phyloP scores from a whole-genome alignment of 2,797 vertebrate species.

The Lacerta agilis region DNA sequence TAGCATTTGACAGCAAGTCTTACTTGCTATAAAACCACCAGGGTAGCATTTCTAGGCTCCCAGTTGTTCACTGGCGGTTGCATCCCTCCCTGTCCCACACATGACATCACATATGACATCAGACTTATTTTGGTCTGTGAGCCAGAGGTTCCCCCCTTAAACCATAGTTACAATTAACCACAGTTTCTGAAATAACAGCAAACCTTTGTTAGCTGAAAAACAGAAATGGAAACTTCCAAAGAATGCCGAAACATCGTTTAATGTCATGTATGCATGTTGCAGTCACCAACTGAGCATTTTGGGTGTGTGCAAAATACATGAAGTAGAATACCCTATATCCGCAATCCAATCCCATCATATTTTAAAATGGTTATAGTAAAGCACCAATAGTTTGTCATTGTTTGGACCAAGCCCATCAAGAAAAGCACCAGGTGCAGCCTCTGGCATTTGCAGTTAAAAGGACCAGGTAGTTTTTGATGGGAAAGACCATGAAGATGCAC shows the following conservation, averaged over 20 bases:
- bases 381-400: background rate
- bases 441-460: background rate
- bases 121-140: background rate
- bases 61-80: too few species aligned
- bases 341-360: background rate
- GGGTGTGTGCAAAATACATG: background rate
- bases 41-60: too few species aligned
- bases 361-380: background rate
- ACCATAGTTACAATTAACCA: background rate
- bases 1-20: too few species aligned
- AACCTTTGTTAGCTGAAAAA: background rate
- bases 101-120: too few species aligned
- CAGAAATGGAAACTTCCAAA: background rate
- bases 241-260: background rate
- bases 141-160: background rate
- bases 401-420: background rate
- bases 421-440: background rate
- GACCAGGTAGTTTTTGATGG: background rate
- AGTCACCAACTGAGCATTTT: background rate
- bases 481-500: background rate
- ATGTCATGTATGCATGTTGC: background rate
- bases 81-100: too few species aligned
- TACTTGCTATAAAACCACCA: too few species aligned
- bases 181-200: background rate
- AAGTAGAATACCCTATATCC: too few species aligned